These are phyloP conservation scores for Astreopora myriophthalma DNA, from an alignment of 64 coral and sea anemone genomes.

Conservation along the genomic window DNA sequence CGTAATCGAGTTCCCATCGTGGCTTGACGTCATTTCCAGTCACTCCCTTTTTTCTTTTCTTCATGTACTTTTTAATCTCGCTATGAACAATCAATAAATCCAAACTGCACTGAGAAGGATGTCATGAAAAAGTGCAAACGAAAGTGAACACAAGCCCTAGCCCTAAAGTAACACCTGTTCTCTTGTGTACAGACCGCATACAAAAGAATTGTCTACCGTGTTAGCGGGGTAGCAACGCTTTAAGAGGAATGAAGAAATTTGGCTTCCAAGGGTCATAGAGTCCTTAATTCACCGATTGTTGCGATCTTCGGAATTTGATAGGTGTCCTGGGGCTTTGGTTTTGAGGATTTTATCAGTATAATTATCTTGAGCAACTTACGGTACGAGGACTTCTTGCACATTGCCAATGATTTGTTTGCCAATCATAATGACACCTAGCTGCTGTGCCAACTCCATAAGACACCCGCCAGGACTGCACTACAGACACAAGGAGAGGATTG, in stretches of 20 bases:
- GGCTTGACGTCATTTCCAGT: conserved; percentile 83
- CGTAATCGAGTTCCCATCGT: conserved; percentile 96
- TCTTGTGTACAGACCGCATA: too few species aligned
- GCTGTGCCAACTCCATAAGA: conserved; percentile 97
- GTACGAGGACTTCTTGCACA: conserved; percentile 94
- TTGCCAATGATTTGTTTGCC: conserved; percentile 98
- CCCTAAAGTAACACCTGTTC: too few species aligned
- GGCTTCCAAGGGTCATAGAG: too few species aligned
- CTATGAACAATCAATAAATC: conserved; percentile 15
- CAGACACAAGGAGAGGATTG: not conserved
- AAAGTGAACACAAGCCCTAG: too few species aligned
- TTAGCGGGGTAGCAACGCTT: too few species aligned
- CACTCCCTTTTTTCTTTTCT: conserved; percentile 60
- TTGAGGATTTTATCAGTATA: not conserved
- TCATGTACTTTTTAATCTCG: conserved; percentile 89
- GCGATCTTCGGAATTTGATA: too few species aligned
- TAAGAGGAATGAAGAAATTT: too few species aligned
- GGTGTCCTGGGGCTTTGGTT: too few species aligned
- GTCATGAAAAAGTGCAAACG: too few species aligned
- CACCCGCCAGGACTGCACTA: conserved; percentile 96
- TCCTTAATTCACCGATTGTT: too few species aligned
- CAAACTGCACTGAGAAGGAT: too few species aligned
- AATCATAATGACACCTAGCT: conserved; percentile 93
- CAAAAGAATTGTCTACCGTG: too few species aligned
- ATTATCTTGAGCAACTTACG: conserved; percentile 68